Base-by-base conservation (phyloP, 1,140 invertebrate genomes). In the Listronotus bonariensis region DNA sequence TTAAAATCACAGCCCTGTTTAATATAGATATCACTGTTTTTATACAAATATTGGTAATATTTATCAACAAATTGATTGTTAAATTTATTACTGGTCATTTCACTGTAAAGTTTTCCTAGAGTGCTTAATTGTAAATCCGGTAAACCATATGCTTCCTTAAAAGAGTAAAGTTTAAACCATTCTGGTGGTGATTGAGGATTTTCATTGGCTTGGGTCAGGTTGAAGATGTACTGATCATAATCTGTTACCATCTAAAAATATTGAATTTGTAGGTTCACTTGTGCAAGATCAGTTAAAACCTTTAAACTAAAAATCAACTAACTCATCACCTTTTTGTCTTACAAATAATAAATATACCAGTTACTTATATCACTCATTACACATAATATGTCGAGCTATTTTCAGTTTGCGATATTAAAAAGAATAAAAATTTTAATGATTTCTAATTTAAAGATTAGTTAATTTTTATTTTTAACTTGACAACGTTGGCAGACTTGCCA, bases 171-270 rank as follows among this genome's bases (percentile, higher is more conserved):
- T 74, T 85, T 80, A 54, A 81, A 85, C 89, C 90, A 91, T 26
- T 79, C 72, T 7, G 63, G 62, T 45, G 74, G 71, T 62, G 78
- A 56, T 10, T 79, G 65, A 0, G 76, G 76, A 53, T 70, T 43
- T 14, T 82, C 62, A 77, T 93, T 94, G 0, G 92, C 91, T 77
- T 85, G 80, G 0, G 88, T 92, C 3, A 94, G 71, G 76, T 95
- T 92, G 69, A 90, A 87, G 1, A 86, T 87, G 80, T 87, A 95
- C n/a, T 88, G 91, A 5, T 87, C 81, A 45, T 86, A 85, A 74
- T 92, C 87, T 32, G 85, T 66, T 0, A 92, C 84, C 68, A 80
- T 79, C 88, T 88, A 74, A 5, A 56, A 57, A 40, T 12, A 63
- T 26, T 26, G 20, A 26, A 26, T 26, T 1, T 26, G 20, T 26